Evolutionary conservation across 2,888 invertebrate species (phyloP), one percentile per base, ranked within the genome.

Genomic region (Cataglyphis altisquamis): DNA sequence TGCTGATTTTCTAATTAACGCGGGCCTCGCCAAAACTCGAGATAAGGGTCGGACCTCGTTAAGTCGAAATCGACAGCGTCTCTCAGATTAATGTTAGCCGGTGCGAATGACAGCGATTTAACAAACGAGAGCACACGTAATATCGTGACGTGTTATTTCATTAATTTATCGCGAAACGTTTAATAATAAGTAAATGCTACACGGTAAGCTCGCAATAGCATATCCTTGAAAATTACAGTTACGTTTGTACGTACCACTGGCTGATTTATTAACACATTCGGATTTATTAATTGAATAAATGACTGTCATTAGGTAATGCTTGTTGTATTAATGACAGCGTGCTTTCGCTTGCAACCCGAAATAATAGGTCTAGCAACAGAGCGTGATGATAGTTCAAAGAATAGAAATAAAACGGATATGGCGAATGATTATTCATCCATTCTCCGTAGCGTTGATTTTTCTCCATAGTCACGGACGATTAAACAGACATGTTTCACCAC

Each of bases 391-490:
- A 70, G 84, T 84, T 68, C 72, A 74, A 81, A 67, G 83, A 75
- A 72, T 57, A 75, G 73, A 87, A 84, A 77, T 78, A 75, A 83
- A 84, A 84, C 82, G 82, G 82, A 84, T 81, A 85, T 72, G 62
- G 73, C 72, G 83, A 85, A 82, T 80, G 82, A 84, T 88, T 88
- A 85, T 82, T 83, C 64, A 82, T 66, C 62, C 32, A 74, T 45
- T 78, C 55, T 57, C 18, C 29, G 75, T 67, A 57, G 73, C 82
- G 66, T 86, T 73, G 72, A 68, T 85, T 88, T 88, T 84, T 84
- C 78, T 68, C 67, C 21, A 63, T 41, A 5, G 82, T 84, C 80
- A 85, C 64, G 86, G 85, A 3, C 84, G 84, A 88, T 88, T 88
- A 86, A 84, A 84, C 84, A 81, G 62, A 45, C 68, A 84, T 64